These are phyloP conservation scores for Argopecten irradians DNA, from an alignment of 1,140 invertebrate genomes.

Conservation along the genomic window DNA sequence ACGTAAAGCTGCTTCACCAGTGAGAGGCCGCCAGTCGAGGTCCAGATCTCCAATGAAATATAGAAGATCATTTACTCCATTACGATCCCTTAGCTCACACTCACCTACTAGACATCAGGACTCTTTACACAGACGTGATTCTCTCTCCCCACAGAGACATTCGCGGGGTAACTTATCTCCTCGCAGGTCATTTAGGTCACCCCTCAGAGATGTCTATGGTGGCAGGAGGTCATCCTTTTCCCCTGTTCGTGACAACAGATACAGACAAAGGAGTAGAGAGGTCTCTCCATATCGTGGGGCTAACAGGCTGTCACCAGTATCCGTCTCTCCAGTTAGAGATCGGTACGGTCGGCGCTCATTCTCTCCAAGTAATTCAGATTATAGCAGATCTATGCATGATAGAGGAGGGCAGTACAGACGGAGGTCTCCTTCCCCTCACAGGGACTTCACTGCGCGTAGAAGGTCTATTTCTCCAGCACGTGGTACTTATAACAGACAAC, in stretches of 20 bases:
- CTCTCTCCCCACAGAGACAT: neutral
- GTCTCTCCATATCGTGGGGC: neutral
- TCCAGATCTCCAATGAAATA: neutral
- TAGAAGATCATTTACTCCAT: constrained; percentile 8
- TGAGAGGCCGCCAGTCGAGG: neutral
- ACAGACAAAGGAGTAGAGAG: neutral
- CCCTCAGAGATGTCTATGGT: neutral
- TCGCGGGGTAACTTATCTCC: neutral
- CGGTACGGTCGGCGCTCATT: neutral
- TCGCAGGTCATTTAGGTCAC: neutral
- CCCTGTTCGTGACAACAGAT: neutral
- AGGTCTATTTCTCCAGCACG: neutral
- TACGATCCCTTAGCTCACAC: neutral
- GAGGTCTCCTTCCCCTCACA: neutral
- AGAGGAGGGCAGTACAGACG: neutral
- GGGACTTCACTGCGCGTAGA: neutral
- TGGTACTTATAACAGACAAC: neutral
- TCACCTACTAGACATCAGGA: neutral
- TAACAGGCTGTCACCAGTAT: neutral
- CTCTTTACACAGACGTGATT: neutral
- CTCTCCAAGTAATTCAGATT: neutral
- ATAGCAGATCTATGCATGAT: neutral
- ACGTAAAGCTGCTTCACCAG: neutral
- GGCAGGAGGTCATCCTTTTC: neutral
- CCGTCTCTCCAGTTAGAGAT: neutral